Conservation (phyloP, 1,140 invertebrate species). For the Conus betulinus region DNA sequence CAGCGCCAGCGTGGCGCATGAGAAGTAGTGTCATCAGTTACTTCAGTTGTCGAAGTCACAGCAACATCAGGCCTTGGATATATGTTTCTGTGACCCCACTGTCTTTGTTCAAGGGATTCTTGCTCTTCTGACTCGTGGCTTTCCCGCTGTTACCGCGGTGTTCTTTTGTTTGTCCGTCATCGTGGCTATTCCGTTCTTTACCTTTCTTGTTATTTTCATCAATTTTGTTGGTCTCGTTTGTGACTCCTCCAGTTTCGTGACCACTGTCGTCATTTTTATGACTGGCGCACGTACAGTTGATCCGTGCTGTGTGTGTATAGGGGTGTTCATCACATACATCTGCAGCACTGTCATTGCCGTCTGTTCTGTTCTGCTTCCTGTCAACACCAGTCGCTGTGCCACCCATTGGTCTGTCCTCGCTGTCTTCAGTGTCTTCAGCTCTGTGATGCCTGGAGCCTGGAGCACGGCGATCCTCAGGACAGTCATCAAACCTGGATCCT, state of each 20-base stretch:
- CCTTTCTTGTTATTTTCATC: background rate
- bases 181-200: background rate
- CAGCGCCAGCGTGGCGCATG: too few relatives aligned
- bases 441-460: background rate
- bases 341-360: background rate
- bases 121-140: too few relatives aligned
- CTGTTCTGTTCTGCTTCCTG: background rate
- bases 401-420: background rate
- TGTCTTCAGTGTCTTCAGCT: background rate
- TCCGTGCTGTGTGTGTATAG: background rate
- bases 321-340: too few relatives aligned
- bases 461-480: background rate
- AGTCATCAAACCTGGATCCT: constrained; percentile 44
- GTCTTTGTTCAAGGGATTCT: too few relatives aligned
- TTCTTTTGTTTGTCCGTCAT: background rate
- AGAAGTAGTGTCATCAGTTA: too few relatives aligned
- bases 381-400: background rate
- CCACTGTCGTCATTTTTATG: background rate
- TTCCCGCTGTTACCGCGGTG: too few relatives aligned
- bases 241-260: background rate
- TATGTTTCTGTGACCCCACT: too few relatives aligned
- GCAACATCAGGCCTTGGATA: too few relatives aligned
- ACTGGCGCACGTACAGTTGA: background rate
- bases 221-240: background rate
- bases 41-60: too few relatives aligned